Evolutionary conservation across 2,113 vertebrate species (phyloP).

Genomic region (human (Homo sapiens)): DNA sequence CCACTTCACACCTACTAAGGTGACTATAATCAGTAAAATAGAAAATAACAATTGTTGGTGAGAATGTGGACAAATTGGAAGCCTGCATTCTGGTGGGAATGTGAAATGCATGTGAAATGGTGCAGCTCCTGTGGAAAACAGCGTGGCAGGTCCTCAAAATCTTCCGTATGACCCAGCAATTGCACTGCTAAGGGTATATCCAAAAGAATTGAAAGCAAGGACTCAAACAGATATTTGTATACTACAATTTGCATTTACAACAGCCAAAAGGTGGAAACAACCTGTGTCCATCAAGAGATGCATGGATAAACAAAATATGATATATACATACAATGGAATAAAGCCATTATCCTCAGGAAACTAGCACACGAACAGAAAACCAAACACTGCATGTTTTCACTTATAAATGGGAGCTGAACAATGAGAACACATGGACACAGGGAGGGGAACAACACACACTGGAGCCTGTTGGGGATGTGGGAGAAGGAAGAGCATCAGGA

Average conservation of each 20-base stretch:
- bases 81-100: not conserved
- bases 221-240: not conserved
- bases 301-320: not conserved
- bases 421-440: too few species aligned
- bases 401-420: too few species aligned
- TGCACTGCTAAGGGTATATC: not conserved
- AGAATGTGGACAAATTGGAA: not conserved
- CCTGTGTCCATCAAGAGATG: not conserved
- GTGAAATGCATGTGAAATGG: not conserved
- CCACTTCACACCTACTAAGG: not conserved
- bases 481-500: too few species aligned
- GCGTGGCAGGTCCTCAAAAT: not conserved
- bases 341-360: too few species aligned
- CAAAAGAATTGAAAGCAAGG: not conserved
- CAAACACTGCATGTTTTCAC: too few species aligned
- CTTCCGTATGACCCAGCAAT: not conserved
- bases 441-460: too few species aligned
- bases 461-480: too few species aligned
- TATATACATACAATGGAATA: not conserved
- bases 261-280: not conserved
- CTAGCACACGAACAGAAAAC: too few species aligned
- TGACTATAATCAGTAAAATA: not conserved
- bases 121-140: not conserved
- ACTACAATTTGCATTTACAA: not conserved
- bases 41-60: not conserved